Percentiles rank a stretch among this genome's conserved stretches.
Conservation (phyloP, 2,113 vertebrate species). For the Ginglymostoma cirratum region DNA sequence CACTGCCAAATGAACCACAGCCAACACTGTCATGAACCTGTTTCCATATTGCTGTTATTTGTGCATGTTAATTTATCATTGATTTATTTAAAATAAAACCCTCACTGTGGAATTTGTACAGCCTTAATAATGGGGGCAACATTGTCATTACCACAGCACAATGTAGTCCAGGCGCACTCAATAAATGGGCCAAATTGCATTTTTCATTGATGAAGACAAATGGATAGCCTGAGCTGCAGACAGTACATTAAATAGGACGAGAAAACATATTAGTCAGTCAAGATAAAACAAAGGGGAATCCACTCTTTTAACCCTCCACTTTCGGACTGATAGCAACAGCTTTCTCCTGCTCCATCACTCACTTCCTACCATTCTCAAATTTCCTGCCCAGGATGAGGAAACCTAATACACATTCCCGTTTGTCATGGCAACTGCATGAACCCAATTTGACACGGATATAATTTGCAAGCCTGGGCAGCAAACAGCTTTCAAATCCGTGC, state of each 20-base stretch:
- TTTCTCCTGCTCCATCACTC: neutral
- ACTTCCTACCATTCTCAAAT: neutral
- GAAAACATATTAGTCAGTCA: neutral
- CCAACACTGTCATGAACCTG: neutral
- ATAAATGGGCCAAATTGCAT: neutral
- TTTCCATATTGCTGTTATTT: neutral
- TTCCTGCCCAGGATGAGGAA: neutral
- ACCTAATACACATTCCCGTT: neutral
- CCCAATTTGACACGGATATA: neutral
- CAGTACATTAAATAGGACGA: neutral
- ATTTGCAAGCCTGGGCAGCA: neutral
- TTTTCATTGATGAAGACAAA: neutral
- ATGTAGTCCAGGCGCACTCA: neutral
- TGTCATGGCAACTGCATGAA: neutral
- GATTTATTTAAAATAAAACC: neutral
- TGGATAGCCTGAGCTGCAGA: neutral
- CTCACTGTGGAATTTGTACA: neutral
- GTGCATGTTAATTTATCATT: neutral
- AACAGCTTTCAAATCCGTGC: neutral
- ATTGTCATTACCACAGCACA: neutral
- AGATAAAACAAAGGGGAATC: neutral
- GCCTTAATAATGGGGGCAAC: neutral
- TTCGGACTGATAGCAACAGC: neutral
- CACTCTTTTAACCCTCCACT: neutral
- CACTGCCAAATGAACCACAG: neutral